Conservation (phyloP, 2,888 invertebrate species). For the Alloplasta piceator region DNA sequence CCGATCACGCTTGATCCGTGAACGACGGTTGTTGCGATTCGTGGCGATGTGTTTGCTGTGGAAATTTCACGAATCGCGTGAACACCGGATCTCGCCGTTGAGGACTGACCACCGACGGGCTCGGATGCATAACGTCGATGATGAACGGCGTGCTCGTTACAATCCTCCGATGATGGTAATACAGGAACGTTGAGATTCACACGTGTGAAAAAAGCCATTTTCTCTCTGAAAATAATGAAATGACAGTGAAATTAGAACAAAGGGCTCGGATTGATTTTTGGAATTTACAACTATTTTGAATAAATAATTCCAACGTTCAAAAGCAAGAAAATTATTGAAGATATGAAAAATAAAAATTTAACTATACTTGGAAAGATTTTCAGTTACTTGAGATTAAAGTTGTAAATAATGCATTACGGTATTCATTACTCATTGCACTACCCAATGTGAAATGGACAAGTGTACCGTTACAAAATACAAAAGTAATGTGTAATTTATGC, state of each 20-base stretch:
- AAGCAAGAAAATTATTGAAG: neutral
- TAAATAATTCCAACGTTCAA: too few species aligned
- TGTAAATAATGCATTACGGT: too few species aligned
- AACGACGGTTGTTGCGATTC: conserved; percentile 37
- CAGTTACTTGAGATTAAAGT: too few species aligned
- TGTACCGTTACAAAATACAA: too few species aligned
- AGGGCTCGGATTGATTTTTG: neutral
- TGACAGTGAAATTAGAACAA: conserved; percentile 77
- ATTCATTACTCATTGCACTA: too few species aligned
- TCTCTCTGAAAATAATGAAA: conserved; percentile 89
- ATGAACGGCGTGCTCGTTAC: conserved; percentile 67
- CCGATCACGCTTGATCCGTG: conserved; percentile 56
- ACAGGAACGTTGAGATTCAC: conserved; percentile 91
- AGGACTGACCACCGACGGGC: conserved; percentile 69
- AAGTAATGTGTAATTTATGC: too few species aligned
- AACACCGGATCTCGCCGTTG: conserved; percentile 55
- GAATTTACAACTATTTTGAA: too few species aligned
- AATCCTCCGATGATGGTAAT: conserved; percentile 88
- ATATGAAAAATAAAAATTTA: neutral
- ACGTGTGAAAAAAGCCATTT: conserved; percentile 98
- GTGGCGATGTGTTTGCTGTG: conserved; percentile 54
- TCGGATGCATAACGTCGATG: conserved; percentile 79
- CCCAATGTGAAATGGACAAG: too few species aligned
- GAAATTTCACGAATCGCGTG: conserved; percentile 65
- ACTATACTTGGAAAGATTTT: too few species aligned